These are phyloP conservation scores for Leguminivora glycinivorella DNA, from an alignment of 1,140 invertebrate genomes.

Conservation along the genomic window DNA sequence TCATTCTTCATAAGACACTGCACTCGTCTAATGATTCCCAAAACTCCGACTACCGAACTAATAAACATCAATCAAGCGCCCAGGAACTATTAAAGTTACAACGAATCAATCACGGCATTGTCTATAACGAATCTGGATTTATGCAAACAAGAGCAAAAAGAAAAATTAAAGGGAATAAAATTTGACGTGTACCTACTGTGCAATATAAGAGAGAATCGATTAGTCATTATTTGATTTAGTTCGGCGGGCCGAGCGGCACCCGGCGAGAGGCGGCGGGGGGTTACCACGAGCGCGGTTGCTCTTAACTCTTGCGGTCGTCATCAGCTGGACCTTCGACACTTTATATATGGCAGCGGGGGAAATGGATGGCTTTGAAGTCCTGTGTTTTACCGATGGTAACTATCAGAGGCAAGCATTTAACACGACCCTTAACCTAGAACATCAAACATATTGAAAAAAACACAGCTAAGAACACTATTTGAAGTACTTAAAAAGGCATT, in stretches of 20 bases:
- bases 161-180: conserved; percentile 74
- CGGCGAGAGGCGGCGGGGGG: conserved; percentile 64
- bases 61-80: conserved; percentile 76
- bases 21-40: conserved; percentile 72
- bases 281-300: conserved; percentile 55
- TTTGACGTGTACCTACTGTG: conserved; percentile 78
- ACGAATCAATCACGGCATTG: conserved; percentile 73
- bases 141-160: conserved; percentile 73
- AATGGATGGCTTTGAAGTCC: conserved; percentile 47
- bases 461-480: neutral
- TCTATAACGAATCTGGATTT: conserved; percentile 74
- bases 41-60: conserved; percentile 77
- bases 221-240: conserved; percentile 80
- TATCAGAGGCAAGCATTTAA: neutral
- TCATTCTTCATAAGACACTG: conserved; percentile 73
- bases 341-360: conserved; percentile 55
- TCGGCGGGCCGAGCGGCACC: conserved; percentile 64
- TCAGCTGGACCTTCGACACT: conserved; percentile 69
- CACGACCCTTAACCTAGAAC: neutral
- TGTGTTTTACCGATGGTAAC: conserved; percentile 24
- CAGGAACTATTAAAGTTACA: conserved; percentile 66
- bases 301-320: conserved; percentile 59
- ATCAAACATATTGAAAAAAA: neutral
- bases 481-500: neutral
- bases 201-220: conserved; percentile 77